phyloP scores from a whole-genome alignment of 2,888 invertebrate genomes.

The Clostera curtula region DNA sequence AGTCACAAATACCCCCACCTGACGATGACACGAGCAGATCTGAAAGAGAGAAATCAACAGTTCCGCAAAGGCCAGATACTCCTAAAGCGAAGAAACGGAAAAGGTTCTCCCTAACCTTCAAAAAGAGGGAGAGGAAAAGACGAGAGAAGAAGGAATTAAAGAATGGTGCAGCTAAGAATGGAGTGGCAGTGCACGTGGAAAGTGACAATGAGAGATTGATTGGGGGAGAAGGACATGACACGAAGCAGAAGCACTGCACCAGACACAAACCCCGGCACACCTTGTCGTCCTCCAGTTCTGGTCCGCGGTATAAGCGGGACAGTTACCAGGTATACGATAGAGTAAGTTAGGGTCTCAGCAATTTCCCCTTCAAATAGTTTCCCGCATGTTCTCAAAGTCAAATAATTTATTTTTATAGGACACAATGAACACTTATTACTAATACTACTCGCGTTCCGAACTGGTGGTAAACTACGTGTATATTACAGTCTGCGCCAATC shows the following conservation, averaged over 20 bases:
- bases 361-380: too few species aligned
- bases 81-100: slow-evolving; percentile 67
- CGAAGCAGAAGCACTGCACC: slow-evolving; percentile 51
- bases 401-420: too few species aligned
- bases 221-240: slow-evolving; percentile 47
- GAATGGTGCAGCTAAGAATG: slow-evolving; percentile 50
- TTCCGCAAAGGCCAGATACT: slow-evolving; percentile 54
- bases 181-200: slow-evolving; percentile 43
- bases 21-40: slow-evolving; percentile 67
- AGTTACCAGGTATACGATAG: slow-evolving; percentile 60
- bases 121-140: slow-evolving; percentile 64
- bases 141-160: slow-evolving; percentile 58
- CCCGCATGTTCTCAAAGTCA: too few species aligned
- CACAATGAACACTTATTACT: too few species aligned
- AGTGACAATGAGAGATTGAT: slow-evolving; percentile 65
- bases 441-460: too few species aligned
- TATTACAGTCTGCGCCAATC: too few species aligned
- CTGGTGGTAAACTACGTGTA: too few species aligned
- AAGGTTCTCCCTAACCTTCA: slow-evolving; percentile 62
- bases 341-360: slow-evolving; percentile 5
- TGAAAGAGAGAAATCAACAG: slow-evolving; percentile 57
- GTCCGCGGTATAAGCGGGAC: slow-evolving; percentile 71
- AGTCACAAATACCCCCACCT: slow-evolving; percentile 52
- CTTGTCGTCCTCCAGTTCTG: slow-evolving; percentile 59
- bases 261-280: slow-evolving; percentile 56